A percentile compares a stretch with the other conserved stretches of the same genome.
Conservation (phyloP, 53 echinoderm and acorn worm genomes). For the Henricia sp. region DNA sequence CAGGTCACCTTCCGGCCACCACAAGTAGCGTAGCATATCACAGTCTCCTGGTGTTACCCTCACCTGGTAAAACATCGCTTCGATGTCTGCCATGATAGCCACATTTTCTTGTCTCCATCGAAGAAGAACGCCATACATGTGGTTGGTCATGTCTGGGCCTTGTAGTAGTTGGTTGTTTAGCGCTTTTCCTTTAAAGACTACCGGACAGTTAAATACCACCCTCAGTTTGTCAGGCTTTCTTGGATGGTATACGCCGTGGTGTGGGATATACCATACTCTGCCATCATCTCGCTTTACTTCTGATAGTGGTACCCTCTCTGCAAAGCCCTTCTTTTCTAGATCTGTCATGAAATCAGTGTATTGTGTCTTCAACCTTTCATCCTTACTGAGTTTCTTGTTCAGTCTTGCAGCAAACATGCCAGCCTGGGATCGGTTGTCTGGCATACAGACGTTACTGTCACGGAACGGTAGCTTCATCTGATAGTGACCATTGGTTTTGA, state of each 20-base stretch:
- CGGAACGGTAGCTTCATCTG: slow-evolving; percentile 60
- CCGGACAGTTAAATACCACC: slow-evolving; percentile 76
- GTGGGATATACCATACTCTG: slow-evolving; percentile 76
- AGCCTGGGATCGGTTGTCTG: slow-evolving; percentile 70
- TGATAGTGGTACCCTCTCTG: slow-evolving; percentile 29
- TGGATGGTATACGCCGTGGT: slow-evolving; percentile 65
- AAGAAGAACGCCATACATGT: slow-evolving; percentile 55
- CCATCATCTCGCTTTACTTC: slow-evolving; percentile 38
- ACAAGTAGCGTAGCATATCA: slow-evolving; percentile 62
- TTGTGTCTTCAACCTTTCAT: slow-evolving; percentile 43
- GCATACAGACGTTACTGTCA: slow-evolving; percentile 37
- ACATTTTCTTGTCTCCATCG: slow-evolving; percentile 67
- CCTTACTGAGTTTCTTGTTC: slow-evolving; percentile 46
- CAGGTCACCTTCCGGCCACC: slow-evolving; percentile 76
- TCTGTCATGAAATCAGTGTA: slow-evolving; percentile 70
- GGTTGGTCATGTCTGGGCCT: slow-evolving; percentile 73
- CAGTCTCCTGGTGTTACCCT: slow-evolving; percentile 51
- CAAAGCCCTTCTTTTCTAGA: slow-evolving; percentile 63
- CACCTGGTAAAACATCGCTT: slow-evolving; percentile 74
- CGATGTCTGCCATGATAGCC: slow-evolving; percentile 80
- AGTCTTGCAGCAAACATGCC: slow-evolving; percentile 23
- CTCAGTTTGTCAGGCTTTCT: slow-evolving; percentile 62
- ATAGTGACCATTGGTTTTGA: slow-evolving; percentile 55
- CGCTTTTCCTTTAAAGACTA: slow-evolving; percentile 50
- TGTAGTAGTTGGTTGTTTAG: slow-evolving; percentile 69